Evolutionary conservation across 2,113 vertebrate genomes (phyloP).

Genomic region (Leptobrachium ailaonicum): DNA sequence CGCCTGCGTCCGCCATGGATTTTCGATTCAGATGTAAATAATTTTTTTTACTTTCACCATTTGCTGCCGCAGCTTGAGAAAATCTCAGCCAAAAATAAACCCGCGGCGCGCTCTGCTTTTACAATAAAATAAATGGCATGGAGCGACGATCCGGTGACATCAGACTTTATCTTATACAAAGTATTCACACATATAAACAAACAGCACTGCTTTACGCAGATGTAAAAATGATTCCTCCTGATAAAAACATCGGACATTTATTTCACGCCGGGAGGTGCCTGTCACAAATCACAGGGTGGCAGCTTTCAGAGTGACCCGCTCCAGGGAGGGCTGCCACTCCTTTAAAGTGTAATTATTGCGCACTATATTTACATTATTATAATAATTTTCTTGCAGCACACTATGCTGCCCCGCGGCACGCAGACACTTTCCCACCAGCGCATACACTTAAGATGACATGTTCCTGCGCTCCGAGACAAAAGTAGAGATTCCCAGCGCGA

Average conservation of each 20-base stretch:
- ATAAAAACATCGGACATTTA: neutral
- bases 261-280: neutral
- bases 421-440: neutral
- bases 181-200: neutral
- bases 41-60: too few relatives aligned
- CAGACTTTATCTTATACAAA: neutral
- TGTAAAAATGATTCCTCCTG: neutral
- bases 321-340: neutral
- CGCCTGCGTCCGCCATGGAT: too few relatives aligned
- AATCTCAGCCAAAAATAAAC: too few relatives aligned
- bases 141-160: too few relatives aligned
- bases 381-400: neutral
- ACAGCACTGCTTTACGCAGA: neutral
- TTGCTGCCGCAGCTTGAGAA: too few relatives aligned
- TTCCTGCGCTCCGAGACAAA: neutral
- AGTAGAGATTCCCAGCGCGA: slow-evolving; percentile 50
- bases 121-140: too few relatives aligned
- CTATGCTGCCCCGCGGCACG: neutral
- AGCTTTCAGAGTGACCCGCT: neutral
- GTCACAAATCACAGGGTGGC: neutral
- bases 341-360: slow-evolving; percentile 19
- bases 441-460: neutral
- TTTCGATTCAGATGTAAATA: too few relatives aligned
- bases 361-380: slow-evolving; percentile 14
- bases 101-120: too few relatives aligned